phyloP scores from a whole-genome alignment of 2,113 vertebrate genomes.

The Mus musculus region DNA sequence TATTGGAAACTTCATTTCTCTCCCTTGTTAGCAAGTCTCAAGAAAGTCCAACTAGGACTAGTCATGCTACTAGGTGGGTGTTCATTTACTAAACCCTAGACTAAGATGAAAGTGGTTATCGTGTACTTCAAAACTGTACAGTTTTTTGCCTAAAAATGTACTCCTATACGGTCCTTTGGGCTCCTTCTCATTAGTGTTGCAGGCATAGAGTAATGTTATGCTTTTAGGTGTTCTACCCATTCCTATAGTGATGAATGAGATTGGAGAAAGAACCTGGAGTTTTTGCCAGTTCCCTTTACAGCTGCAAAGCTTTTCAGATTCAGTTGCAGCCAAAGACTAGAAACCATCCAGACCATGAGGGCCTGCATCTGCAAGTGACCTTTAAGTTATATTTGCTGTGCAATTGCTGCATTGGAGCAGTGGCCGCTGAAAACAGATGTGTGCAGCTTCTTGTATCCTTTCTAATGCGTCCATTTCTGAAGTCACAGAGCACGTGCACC shows the following conservation, averaged over 20 bases:
- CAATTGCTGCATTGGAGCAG: neutral
- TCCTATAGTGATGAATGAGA: neutral
- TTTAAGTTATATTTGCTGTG: neutral
- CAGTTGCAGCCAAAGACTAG: neutral
- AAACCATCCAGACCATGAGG: too few species aligned
- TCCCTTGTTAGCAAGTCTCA: constrained; percentile 44
- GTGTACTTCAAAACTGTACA: constrained; percentile 27
- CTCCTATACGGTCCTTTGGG: neutral
- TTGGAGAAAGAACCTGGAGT: constrained; percentile 14
- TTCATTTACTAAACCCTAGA: constrained; percentile 52
- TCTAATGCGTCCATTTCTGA: neutral
- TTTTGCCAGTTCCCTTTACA: neutral
- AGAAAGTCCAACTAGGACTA: constrained; percentile 46
- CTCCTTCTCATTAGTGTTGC: constrained; percentile 39
- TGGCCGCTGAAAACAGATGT: neutral
- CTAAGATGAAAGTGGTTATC: constrained; percentile 26
- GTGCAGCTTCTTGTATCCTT: neutral
- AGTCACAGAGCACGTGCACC: neutral
- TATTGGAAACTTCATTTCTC: constrained; percentile 35
- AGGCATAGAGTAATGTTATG: constrained; percentile 1
- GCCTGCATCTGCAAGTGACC: neutral
- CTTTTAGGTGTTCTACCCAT: constrained; percentile 10
- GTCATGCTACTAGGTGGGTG: neutral
- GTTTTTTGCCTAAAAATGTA: constrained; percentile 64
- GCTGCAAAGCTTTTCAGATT: constrained; percentile 13